A percentile compares a stretch with the other conserved stretches of the same genome.
Evolutionary conservation across 2,797 vertebrate species (phyloP).

Genomic region (Dermochelys coriacea): DNA sequence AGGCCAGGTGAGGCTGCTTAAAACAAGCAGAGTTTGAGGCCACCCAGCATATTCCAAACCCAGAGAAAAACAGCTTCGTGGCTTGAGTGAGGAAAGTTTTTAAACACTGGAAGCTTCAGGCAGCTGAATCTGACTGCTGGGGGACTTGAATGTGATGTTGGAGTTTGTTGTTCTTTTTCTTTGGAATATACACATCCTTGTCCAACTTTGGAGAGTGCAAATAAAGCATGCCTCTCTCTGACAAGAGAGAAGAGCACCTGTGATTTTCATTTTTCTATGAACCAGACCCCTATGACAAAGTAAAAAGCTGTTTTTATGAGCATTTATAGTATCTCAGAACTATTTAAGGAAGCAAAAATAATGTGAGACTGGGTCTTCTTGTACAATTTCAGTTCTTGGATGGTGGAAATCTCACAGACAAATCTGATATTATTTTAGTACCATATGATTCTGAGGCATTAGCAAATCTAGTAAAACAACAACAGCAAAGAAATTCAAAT

Average conservation of each 20-base stretch:
- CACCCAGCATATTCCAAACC: too few species aligned
- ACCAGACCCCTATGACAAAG: background rate
- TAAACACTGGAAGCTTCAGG: background rate
- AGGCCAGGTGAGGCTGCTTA: background rate
- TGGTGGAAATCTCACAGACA: background rate
- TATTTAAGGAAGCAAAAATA: background rate
- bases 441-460: background rate
- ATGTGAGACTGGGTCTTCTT: background rate
- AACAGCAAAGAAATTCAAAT: background rate
- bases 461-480: background rate
- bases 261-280: background rate
- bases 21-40: background rate
- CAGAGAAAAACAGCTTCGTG: too few species aligned
- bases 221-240: background rate
- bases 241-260: background rate
- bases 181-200: background rate
- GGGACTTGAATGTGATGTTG: background rate
- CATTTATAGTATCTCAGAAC: background rate
- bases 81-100: too few species aligned
- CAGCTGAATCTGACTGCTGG: background rate
- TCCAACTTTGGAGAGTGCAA: background rate
- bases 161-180: background rate
- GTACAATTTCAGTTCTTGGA: background rate
- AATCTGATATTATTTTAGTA: background rate
- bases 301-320: background rate